Base-by-base conservation (phyloP, 1,140 invertebrate species). In the Eumaeus atala region DNA sequence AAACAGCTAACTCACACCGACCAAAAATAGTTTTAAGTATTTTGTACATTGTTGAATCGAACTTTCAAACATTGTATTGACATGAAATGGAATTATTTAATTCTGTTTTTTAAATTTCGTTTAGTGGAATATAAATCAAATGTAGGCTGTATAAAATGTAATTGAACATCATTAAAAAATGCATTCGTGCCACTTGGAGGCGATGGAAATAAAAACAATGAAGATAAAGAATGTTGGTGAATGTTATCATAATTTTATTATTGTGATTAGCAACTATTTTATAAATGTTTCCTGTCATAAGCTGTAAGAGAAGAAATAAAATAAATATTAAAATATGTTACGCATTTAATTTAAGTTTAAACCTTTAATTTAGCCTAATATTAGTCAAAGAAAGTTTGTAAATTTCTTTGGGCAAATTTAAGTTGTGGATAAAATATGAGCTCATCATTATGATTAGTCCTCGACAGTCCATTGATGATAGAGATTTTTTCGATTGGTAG, bases 281-380 rank as follows among this genome's bases (percentile, higher is more conserved):
- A 75, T 82, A 73, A 84, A 84, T 82, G 78, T 82, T 83, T 76
- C 77, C 76, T 79, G 76, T 83, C 69, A 54, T 84, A 81, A 62
- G 64, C 60, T 84, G 81, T 81, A 75, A 81, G 67, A 79, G 72
- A 64, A 71, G 75, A 61, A 76, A 71, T 75, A 75, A 78, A 77
- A 14, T 77, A 79, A 73, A 75, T 79, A 74, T 73, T 68, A 70
- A 70, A 72, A 66, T 66, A 61, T 72, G 74, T 56, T 48, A 12
- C 10, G 28, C 11, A 14, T 52, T 59, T 51, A 49, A 59, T 57
- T 62, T 53, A 42, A 49, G 58, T 57, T 62, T 28, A 28, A 3
- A 28, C 21, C 21, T 28, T 28, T n/a, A n/a, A n/a, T n/a, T n/a
- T n/a, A n/a, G n/a, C n/a, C n/a, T n/a, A n/a, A n/a, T n/a, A n/a